phyloP scores from a whole-genome alignment of 2,888 invertebrate species.

The Coelopa pilipes region DNA sequence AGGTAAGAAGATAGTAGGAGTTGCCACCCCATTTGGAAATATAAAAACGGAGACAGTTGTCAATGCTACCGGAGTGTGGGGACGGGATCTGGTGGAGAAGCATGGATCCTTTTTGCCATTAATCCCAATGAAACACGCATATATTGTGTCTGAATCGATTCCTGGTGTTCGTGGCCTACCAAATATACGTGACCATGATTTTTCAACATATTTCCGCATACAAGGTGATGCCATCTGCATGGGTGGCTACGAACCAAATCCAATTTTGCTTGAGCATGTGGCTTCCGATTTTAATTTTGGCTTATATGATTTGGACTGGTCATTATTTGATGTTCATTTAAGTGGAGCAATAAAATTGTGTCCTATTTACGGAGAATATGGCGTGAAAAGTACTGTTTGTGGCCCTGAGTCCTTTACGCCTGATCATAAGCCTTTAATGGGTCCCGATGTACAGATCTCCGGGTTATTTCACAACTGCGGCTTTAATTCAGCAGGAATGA shows the following conservation, averaged over 20 bases:
- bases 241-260: constrained; percentile 90
- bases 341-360: constrained; percentile 78
- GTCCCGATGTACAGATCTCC: constrained; percentile 74
- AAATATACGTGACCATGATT: constrained; percentile 88
- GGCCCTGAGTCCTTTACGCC: constrained; percentile 94
- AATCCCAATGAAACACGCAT: constrained; percentile 88
- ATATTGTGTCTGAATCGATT: constrained; percentile 83
- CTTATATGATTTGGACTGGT: constrained; percentile 88
- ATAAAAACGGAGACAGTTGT: constrained; percentile 83
- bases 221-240: constrained; percentile 85
- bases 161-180: constrained; percentile 80
- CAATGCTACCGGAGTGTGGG: constrained; percentile 82
- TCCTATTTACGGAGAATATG: constrained; percentile 78
- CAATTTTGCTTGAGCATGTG: constrained; percentile 81
- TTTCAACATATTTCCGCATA: constrained; percentile 82
- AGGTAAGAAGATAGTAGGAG: constrained; percentile 76
- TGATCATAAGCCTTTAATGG: constrained; percentile 89
- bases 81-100: constrained; percentile 72
- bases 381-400: constrained; percentile 87
- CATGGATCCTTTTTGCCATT: constrained; percentile 75
- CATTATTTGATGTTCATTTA: constrained; percentile 82
- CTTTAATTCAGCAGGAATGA: constrained; percentile 92
- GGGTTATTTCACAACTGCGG: constrained; percentile 89
- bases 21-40: constrained; percentile 76
- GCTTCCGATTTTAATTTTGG: constrained; percentile 83